Evolutionary conservation across 2,113 vertebrate species (phyloP).

Genomic region (Vulpes ferrilata): DNA sequence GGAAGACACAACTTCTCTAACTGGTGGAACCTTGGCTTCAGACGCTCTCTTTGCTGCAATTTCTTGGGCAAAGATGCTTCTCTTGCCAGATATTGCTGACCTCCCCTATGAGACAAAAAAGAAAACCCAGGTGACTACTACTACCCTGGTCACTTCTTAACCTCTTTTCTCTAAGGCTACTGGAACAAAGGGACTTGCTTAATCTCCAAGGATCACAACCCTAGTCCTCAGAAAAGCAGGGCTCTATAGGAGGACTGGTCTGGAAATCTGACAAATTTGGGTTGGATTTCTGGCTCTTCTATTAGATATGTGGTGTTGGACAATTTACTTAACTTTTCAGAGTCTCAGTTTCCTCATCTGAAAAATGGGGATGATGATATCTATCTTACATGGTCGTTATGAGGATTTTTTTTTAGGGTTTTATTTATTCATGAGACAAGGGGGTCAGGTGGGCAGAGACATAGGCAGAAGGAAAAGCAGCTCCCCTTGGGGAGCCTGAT

Average conservation of each 20-base stretch:
- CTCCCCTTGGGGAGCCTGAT: too few relatives aligned
- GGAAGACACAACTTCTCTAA: not conserved
- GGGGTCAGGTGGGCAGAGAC: too few relatives aligned
- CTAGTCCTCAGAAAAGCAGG: not conserved
- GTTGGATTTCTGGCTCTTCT: not conserved
- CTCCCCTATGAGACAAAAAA: constrained; percentile 80
- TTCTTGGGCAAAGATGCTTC: constrained; percentile 97
- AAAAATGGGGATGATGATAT: not conserved
- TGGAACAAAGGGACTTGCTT: constrained; percentile 29
- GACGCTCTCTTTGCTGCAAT: constrained; percentile 92
- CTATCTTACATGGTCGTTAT: not conserved
- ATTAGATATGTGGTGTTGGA: not conserved
- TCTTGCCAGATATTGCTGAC: constrained; percentile 85
- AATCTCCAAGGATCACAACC: not conserved
- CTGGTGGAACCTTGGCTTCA: constrained; percentile 70
- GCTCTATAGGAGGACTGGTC: not conserved
- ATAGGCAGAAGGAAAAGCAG: too few relatives aligned
- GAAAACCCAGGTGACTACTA: constrained; percentile 3
- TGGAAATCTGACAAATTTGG: not conserved
- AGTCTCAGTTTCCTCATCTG: not conserved
- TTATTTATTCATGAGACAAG: too few relatives aligned
- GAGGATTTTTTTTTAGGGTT: not conserved
- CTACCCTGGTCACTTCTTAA: not conserved
- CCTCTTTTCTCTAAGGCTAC: constrained; percentile 8
- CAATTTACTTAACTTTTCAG: not conserved